These are phyloP conservation scores for Sceliomorpha sp. DNA, from an alignment of 2,888 invertebrate genomes.

Conservation along the genomic window DNA sequence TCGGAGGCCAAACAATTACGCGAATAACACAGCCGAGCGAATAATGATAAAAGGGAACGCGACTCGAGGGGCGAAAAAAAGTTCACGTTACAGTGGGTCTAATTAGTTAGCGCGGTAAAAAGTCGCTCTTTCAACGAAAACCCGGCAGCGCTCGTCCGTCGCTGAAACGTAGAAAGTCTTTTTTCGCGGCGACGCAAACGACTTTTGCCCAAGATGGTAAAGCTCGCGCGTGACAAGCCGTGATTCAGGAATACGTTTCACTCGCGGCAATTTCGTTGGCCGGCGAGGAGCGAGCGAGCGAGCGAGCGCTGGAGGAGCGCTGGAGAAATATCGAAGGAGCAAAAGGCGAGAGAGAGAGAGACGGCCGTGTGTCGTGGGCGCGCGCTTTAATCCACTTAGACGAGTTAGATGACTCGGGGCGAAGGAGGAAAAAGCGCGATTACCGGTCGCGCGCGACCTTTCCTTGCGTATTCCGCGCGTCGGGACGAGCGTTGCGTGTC, in stretches of 20 bases:
- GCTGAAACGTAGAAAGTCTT: no score
- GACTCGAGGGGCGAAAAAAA: no score
- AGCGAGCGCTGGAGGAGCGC: conserved; percentile 1
- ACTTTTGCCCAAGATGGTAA: conserved; percentile 12
- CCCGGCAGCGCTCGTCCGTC: no score
- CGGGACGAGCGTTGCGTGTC: conserved; percentile 62
- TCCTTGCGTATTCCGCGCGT: conserved; percentile 55
- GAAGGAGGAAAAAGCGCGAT: conserved; percentile 22
- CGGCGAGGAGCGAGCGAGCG: background rate
- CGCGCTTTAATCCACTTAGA: conserved; percentile 38
- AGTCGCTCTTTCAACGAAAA: no score
- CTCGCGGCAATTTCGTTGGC: conserved; percentile 7
- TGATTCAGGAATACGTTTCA: conserved; percentile 24
- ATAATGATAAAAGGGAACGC: no score
- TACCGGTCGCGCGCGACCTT: conserved; percentile 15
- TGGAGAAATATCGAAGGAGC: conserved; percentile 15
- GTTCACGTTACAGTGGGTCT: no score
- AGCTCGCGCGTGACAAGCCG: conserved; percentile 10
- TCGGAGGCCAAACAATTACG: no score
- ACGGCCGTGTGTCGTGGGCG: conserved; percentile 30
- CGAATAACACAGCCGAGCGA: no score
- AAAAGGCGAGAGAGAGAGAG: conserved; percentile 28
- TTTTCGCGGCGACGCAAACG: conserved; percentile 26
- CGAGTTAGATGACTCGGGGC: conserved; percentile 26
- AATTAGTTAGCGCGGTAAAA: no score